Evolutionary conservation across 2,797 vertebrate species (phyloP), one percentile per base, ranked within the genome.

Genomic region (Distichodus sexfasciatus): DNA sequence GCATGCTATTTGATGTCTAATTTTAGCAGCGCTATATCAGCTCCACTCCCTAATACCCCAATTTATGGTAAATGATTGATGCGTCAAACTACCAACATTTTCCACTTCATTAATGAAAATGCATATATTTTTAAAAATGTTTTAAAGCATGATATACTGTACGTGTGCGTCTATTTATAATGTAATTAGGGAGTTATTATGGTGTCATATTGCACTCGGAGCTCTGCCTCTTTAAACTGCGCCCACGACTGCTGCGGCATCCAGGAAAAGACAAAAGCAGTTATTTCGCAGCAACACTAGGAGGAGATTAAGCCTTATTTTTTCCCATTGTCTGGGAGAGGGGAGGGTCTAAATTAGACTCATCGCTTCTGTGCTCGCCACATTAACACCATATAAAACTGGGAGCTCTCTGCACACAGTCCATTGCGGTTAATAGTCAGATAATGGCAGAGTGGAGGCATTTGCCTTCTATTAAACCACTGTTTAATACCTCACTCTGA

Each of bases 391-490:
- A 82, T 85, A 85, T 87, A 84, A 80, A 81, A 87, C 87, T 86
- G 85, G 85, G 82, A 82, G 82, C 76, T 48, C 76, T 48, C 75
- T 74, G 82, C 80, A 80, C 74, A 68, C 74, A 79, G 81, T 77
- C 84, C 83, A 78, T 83, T 79, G 66, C 83, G 79, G 86, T 87
- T 92, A 90, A 91, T 92, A 90, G 88, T 89, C 86, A 89, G 87
- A 91, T 91, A 92, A 91, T 91, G 88, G 88, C 88, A 86, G 87
- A 69, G 84, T 85, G 83, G 83, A 83, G 82, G 86, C 85, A 87
- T 82, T 86, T 79, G 83, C 81, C n/a, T 87, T 90, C 87, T 88
- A 90, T 91, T 91, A 90, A 91, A 90, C 89, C 88, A 88, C 86
- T 76, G 75, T 86, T 89, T 91, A 91, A 91, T 90, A 82, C 87